Conservation (phyloP, 1,140 invertebrate species). For the Apis laboriosa region DNA sequence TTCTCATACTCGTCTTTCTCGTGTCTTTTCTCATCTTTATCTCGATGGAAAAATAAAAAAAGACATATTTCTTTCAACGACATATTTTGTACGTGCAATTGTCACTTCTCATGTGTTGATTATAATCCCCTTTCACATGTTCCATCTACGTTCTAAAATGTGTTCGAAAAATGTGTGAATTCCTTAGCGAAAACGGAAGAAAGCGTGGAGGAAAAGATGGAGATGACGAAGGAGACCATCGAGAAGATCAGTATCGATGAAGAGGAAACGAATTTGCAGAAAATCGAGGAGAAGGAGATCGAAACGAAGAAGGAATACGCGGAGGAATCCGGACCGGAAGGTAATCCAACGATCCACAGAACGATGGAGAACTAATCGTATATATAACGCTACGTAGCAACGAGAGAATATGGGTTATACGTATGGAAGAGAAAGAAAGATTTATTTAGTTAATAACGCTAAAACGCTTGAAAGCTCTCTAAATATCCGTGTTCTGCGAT, state of each 20-base stretch:
- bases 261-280: constrained; percentile 61
- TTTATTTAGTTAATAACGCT: constrained; percentile 3
- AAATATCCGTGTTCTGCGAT: constrained; percentile 13
- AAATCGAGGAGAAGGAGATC: constrained; percentile 69
- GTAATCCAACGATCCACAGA: constrained; percentile 64
- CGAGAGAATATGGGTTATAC: neutral
- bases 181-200: constrained; percentile 80
- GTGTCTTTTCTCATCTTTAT: neutral
- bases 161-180: constrained; percentile 62
- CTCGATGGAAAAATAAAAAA: neutral
- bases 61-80: neutral
- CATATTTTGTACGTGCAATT: neutral
- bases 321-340: constrained; percentile 75
- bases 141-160: neutral
- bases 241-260: constrained; percentile 39
- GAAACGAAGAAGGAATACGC: constrained; percentile 67
- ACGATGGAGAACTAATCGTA: neutral
- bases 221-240: constrained; percentile 63
- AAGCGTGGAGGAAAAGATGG: constrained; percentile 70
- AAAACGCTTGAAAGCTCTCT: constrained; percentile 22
- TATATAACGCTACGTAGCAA: neutral
- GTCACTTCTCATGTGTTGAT: constrained; percentile 9
- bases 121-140: too few relatives aligned
- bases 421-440: neutral
- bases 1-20: neutral